Percentiles rank a stretch among this genome's conserved stretches.
Conservation (phyloP, 1,140 invertebrate species). For the Ceratina japonica region DNA sequence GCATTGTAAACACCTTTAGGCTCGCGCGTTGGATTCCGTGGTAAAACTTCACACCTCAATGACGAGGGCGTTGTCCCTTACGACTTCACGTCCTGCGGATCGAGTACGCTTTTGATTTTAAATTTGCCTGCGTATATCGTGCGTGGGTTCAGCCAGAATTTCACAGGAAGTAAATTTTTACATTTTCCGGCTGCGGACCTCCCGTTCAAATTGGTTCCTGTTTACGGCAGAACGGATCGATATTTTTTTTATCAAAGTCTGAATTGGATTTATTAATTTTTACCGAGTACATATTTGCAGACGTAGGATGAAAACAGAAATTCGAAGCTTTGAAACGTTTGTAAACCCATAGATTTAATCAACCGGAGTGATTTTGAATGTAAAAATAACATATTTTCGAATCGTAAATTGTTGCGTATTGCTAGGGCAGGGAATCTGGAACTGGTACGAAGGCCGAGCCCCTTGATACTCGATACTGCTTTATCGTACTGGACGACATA, state of each 20-base stretch:
- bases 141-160: too few species aligned
- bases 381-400: not conserved
- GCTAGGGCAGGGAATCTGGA: not conserved
- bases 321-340: too few species aligned
- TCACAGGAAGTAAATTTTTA: not conserved
- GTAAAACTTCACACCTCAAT: slow-evolving; percentile 8
- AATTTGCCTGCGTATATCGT: not conserved
- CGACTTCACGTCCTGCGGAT: slow-evolving; percentile 16
- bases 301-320: too few species aligned
- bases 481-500: slow-evolving; percentile 36
- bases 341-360: too few species aligned
- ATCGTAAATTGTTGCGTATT: not conserved
- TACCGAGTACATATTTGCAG: too few species aligned
- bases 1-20: slow-evolving; percentile 47
- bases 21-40: not conserved
- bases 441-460: slow-evolving; percentile 6
- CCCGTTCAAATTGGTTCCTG: too few species aligned
- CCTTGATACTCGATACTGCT: slow-evolving; percentile 39
- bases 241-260: too few species aligned
- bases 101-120: slow-evolving; percentile 30
- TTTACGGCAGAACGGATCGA: too few species aligned
- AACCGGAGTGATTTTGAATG: not conserved
- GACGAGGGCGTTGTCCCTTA: not conserved
- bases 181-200: not conserved
- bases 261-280: too few species aligned